Conservation (phyloP, 2,113 vertebrate species). For the Girardinichthys multiradiatus region DNA sequence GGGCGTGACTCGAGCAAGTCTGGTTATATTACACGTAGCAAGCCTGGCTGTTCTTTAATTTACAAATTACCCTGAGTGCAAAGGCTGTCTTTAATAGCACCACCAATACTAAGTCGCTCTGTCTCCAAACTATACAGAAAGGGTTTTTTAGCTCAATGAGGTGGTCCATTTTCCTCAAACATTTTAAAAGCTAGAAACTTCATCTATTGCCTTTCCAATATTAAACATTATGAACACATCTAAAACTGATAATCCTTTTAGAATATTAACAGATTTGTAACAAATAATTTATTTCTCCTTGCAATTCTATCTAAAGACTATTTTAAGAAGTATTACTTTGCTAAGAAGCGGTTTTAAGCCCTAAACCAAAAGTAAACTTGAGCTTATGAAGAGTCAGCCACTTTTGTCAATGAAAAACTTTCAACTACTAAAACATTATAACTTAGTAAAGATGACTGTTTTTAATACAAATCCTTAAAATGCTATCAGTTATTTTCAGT, state of each 20-base stretch:
- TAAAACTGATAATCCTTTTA: not conserved
- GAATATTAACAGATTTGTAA: not conserved
- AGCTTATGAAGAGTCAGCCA: not conserved
- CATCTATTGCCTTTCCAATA: not conserved
- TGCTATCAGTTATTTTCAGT: too few species aligned
- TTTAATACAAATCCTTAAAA: too few species aligned
- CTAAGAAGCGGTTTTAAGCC: not conserved
- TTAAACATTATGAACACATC: not conserved
- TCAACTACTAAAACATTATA: too few species aligned
- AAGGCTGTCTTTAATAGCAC: conserved; percentile 33
- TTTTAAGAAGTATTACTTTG: not conserved
- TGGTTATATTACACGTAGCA: conserved; percentile 58
- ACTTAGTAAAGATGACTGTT: too few species aligned
- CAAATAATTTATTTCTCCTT: not conserved
- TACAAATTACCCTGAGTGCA: conserved; percentile 50
- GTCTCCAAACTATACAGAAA: conserved; percentile 1
- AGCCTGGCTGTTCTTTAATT: conserved; percentile 46
- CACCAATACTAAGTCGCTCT: conserved; percentile 8
- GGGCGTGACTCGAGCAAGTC: conserved; percentile 50
- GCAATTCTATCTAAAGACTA: not conserved
- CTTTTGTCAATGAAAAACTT: not conserved
- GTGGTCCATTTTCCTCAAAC: not conserved
- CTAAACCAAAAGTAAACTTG: not conserved
- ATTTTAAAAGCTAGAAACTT: not conserved
- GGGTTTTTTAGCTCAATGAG: not conserved